Evolutionary conservation across 2,797 vertebrate genomes (phyloP), one percentile per base, ranked within the genome.

Genomic region (Liasis olivaceus): DNA sequence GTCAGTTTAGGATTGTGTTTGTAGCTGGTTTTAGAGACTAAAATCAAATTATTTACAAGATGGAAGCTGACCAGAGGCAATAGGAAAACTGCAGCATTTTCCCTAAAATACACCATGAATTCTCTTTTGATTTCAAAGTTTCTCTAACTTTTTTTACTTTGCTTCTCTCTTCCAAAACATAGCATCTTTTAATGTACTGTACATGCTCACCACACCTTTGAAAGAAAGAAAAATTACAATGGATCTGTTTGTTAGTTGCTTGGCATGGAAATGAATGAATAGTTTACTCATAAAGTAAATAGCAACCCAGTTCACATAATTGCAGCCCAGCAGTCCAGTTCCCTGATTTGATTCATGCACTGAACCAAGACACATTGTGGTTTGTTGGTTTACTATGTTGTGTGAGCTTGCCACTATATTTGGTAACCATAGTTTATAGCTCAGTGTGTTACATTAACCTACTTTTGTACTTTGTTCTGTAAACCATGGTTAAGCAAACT

Each of bases 21-120:
- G 87, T 69, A 88, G 69, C 58, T 63, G 17, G 54, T 20, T 84
- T 88, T 62, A 88, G 56, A 81, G 86, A 88, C 85, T 59, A 88
- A 88, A 87, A 72, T 72, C 63, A 91, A 87, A 87, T 17, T 56
- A n/a, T 59, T 91, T 86, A 20, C 63, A 87, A 42, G 47, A 72
- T n/a, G 47, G 8, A 63, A 92, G 36, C 26, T 60, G 24, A 42
- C 9, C 86, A 58, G n/a, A 56, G 59, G 69, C 91, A 63, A 28
- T 17, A 84, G 66, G 13, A 63, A 88, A 62, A 88, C 22, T n/a
- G 66, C 2, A 20, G 28, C 31, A 26, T 60, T 87, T 87, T 31
- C 2, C n/a, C 12, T 36, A 47, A 59, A 91, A 42, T 42, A 69
- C 69, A 72, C 31, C 51, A 81, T 89, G 47, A 51, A 84, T 81